A percentile compares a stretch with the other conserved stretches of the same genome.
Conservation (phyloP, 1,140 invertebrate genomes). For the Drosophila sproati region DNA sequence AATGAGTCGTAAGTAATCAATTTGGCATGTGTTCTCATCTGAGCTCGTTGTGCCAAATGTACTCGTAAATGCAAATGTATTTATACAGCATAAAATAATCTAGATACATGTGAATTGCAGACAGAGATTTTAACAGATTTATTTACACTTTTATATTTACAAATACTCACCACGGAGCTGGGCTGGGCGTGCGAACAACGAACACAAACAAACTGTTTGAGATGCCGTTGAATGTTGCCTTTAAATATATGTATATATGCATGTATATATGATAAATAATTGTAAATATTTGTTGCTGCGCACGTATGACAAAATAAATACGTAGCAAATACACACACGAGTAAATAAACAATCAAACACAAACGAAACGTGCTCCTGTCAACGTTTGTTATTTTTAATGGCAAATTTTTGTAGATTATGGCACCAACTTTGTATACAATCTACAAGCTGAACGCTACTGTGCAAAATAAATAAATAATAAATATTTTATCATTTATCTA, state of each 20-base stretch:
- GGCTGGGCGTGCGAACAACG: constrained; percentile 28
- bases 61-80: constrained; percentile 51
- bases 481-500: not conserved
- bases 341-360: constrained; percentile 47
- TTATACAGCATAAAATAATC: constrained; percentile 48
- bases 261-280: constrained; percentile 76
- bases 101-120: constrained; percentile 38
- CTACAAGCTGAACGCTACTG: constrained; percentile 18
- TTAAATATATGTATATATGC: constrained; percentile 53
- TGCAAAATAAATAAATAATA: not conserved
- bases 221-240: constrained; percentile 23
- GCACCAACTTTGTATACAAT: constrained; percentile 40
- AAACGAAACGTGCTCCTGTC: constrained; percentile 62
- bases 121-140: constrained; percentile 57
- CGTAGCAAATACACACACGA: constrained; percentile 43
- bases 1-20: constrained; percentile 81
- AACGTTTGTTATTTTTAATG: constrained; percentile 77
- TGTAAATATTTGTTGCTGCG: constrained; percentile 75
- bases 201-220: constrained; percentile 56
- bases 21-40: constrained; percentile 74
- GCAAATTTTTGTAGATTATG: constrained; percentile 70
- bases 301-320: constrained; percentile 76
- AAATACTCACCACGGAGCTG: constrained; percentile 11
- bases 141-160: constrained; percentile 54
- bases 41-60: constrained; percentile 49